Evolutionary conservation across 2,888 invertebrate species (phyloP).

Genomic region (Megaustenia siamemsis): DNA sequence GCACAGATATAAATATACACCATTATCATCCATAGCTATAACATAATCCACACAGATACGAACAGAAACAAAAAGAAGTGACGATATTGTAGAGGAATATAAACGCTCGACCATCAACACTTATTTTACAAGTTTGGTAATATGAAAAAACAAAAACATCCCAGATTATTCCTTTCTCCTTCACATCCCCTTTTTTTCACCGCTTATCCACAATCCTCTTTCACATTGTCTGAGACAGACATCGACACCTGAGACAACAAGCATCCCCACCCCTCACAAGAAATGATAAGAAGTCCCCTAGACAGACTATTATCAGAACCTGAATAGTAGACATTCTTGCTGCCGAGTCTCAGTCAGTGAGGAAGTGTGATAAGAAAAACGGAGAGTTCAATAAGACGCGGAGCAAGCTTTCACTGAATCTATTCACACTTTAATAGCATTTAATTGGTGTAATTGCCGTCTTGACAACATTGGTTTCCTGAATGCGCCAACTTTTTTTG

Average conservation of each 20-base stretch:
- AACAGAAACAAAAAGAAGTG: too few relatives aligned
- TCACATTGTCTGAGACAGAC: background rate
- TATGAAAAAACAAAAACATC: background rate
- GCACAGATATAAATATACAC: too few relatives aligned
- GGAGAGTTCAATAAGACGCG: background rate
- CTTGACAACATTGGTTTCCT: background rate
- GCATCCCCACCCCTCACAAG: background rate
- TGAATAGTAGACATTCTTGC: background rate
- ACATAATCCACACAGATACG: too few relatives aligned
- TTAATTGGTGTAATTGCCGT: conserved; percentile 19
- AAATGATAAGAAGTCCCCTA: background rate
- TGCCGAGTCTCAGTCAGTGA: background rate
- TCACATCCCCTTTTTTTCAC: background rate
- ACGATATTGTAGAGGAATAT: too few relatives aligned
- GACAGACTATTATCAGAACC: background rate
- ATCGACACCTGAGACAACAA: background rate
- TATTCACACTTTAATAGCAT: conserved; percentile 19
- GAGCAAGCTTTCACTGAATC: background rate
- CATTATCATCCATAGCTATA: too few relatives aligned
- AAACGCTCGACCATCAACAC: too few relatives aligned
- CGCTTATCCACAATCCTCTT: background rate
- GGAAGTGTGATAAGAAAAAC: background rate
- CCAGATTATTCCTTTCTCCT: background rate
- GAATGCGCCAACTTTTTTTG: background rate
- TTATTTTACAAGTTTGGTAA: too few relatives aligned